Evolutionary conservation across 2,113 vertebrate genomes (phyloP), one percentile per base, ranked within the genome.

Genomic region (Lepus europaeus): DNA sequence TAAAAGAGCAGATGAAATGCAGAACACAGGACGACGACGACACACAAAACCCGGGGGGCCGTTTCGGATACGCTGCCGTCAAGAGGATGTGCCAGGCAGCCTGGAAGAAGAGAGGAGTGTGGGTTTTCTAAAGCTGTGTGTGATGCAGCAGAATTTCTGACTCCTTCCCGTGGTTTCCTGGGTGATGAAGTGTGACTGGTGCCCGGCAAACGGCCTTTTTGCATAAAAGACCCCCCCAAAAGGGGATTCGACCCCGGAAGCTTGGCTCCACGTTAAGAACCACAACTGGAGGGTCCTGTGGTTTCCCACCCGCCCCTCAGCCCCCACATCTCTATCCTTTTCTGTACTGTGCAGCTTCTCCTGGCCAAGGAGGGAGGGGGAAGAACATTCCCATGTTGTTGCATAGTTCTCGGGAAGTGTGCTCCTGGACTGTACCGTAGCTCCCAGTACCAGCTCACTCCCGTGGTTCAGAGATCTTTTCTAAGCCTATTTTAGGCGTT

Each of bases 401-500:
- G 96, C 92, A 25, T 59, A 23, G 97, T 97, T 97, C 96, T 97
- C 95, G 96, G 90, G 82, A 95, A 97, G 96, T 91, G 91, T 94
- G 96, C 92, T 95, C 88, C 83, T 64, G 61, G 94, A 87, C 89
- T 73, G 76, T 56, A 72, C 82, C 95, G 45, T 95, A 94, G 92
- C 89, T 96, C 92, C 77, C 2, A 2, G 90, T 77, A 95, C 96
- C 91, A 95, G 29, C 92, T 85, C 27, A 0, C 85, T 80, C 83
- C 95, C 81, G 94, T 29, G 81, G 96, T 76, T 97, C 92, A 70
- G 94, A 94, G 90, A 91, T 95, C 94, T 97, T 98, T 98, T 97
- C 94, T 92, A 89, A 96, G 83, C 74, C 97, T 98, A 95, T 98
- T 98, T 98, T 97, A 98, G 98, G 96, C 98, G 95, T 97, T 98